These are phyloP conservation scores for Hylia prasina DNA, from an alignment of 2,113 vertebrate species.

Conservation along the genomic window DNA sequence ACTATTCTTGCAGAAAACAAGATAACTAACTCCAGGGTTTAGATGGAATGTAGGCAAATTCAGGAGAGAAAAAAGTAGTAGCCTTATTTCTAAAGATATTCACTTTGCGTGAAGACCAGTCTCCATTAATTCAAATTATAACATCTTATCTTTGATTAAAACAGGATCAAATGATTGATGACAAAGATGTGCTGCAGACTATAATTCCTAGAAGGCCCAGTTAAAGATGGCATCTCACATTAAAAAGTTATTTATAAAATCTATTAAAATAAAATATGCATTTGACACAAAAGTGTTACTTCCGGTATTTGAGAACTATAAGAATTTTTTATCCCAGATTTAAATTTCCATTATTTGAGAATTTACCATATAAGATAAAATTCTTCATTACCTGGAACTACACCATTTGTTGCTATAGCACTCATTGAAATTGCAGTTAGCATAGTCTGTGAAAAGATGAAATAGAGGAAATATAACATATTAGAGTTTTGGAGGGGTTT, in stretches of 20 bases:
- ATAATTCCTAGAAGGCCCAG: background rate
- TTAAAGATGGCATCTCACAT: background rate
- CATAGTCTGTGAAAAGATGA: slow-evolving; percentile 82
- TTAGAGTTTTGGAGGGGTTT: background rate
- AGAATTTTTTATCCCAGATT: background rate
- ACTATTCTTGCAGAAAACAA: background rate
- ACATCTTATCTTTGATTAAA: background rate
- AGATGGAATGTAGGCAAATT: background rate
- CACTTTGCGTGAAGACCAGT: background rate
- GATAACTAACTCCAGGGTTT: background rate
- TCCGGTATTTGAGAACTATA: background rate
- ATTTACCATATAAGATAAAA: background rate
- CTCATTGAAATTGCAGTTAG: slow-evolving; percentile 98
- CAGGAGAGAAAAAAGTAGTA: background rate
- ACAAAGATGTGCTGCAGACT: background rate
- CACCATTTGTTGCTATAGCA: slow-evolving; percentile 94
- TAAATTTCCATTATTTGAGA: background rate
- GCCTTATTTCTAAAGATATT: background rate
- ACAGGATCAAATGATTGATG: background rate
- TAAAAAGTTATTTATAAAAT: background rate
- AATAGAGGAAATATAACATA: background rate
- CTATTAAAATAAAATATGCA: background rate
- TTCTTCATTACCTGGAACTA: slow-evolving; percentile 85
- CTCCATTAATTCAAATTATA: background rate
- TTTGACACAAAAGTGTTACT: background rate